These are phyloP conservation scores for Phalloptychus januarius DNA, from an alignment of 2,797 vertebrate species.

Conservation along the genomic window DNA sequence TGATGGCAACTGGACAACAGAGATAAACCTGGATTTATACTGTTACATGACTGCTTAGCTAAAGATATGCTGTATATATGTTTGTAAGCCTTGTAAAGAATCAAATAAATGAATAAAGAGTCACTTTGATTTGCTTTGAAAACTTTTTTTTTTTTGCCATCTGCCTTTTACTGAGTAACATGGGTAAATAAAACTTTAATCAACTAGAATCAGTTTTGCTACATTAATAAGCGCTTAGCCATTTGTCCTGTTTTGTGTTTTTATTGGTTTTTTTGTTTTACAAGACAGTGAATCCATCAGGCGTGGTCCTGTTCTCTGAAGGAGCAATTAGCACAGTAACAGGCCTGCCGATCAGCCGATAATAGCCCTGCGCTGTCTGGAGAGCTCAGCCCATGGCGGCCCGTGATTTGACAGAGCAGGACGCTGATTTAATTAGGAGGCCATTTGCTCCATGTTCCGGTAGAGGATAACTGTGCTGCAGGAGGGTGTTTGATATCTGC, in stretches of 20 bases:
- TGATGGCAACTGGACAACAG: not conserved
- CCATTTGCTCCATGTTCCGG: conserved; percentile 90
- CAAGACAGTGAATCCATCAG: conserved; percentile 66
- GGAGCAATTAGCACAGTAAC: conserved; percentile 88
- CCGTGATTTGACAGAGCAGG: conserved; percentile 91
- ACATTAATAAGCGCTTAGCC: not conserved
- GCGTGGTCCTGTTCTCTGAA: conserved; percentile 79
- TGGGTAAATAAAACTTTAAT: conserved; percentile 33
- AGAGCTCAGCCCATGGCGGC: conserved; percentile 81
- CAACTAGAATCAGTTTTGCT: conserved; percentile 13
- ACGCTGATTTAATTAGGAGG: conserved; percentile 93
- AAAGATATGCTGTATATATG: conserved; percentile 49
- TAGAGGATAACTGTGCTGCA: conserved; percentile 82
- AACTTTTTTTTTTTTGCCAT: conserved; percentile 10
- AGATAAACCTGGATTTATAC: not conserved
- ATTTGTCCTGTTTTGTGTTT: conserved; percentile 19
- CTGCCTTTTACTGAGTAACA: conserved; percentile 15
- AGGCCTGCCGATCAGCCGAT: conserved; percentile 89
- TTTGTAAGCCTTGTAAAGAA: not conserved
- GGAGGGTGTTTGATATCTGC: conserved; percentile 76
- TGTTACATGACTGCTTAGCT: conserved; percentile 9
- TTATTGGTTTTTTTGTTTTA: conserved; percentile 11
- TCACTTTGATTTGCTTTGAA: conserved; percentile 32
- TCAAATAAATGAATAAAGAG: conserved; percentile 25
- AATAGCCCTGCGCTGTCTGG: conserved; percentile 85